Evolutionary conservation across 64 coral and sea anemone species (phyloP).

Genomic region (Orbicella faveolata): DNA sequence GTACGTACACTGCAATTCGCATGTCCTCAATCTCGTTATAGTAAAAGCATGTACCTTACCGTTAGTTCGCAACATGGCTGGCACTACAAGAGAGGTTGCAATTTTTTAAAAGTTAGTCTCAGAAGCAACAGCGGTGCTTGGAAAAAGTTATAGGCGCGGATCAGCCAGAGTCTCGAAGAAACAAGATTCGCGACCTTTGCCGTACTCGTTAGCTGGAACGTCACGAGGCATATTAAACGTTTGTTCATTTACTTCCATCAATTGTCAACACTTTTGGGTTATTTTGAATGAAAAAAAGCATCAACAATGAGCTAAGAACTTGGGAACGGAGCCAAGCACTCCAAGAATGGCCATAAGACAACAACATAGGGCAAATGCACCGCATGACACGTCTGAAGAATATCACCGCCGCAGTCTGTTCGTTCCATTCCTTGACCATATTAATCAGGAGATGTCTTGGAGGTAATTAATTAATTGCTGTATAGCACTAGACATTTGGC

Average conservation of each 20-base stretch:
- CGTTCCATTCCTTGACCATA: not conserved
- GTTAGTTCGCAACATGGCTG: constrained; percentile 58
- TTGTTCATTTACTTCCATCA: constrained; percentile 35
- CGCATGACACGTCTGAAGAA: constrained; percentile 18
- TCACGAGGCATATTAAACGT: constrained; percentile 36
- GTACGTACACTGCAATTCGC: constrained; percentile 47
- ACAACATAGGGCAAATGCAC: constrained; percentile 31
- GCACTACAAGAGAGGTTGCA: constrained; percentile 29
- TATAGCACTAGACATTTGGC: too few relatives aligned
- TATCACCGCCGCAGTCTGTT: constrained; percentile 40
- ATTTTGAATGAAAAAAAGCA: constrained; percentile 28
- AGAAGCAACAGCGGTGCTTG: constrained; percentile 48
- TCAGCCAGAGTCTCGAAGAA: not conserved
- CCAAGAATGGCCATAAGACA: constrained; percentile 33
- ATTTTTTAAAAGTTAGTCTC: constrained; percentile 60
- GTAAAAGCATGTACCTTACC: constrained; percentile 34
- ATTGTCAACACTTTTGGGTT: constrained; percentile 32
- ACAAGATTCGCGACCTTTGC: constrained; percentile 33
- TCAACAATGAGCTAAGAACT: not conserved
- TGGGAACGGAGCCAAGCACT: not conserved
- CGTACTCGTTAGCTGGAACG: constrained; percentile 38
- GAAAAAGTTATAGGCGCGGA: constrained; percentile 23
- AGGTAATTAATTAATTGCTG: too few relatives aligned
- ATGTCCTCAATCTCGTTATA: constrained; percentile 59
- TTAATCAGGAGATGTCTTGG: too few relatives aligned